Evolutionary conservation across 1,140 invertebrate genomes (phyloP).

Genomic region (Stegodyphus dumicola): DNA sequence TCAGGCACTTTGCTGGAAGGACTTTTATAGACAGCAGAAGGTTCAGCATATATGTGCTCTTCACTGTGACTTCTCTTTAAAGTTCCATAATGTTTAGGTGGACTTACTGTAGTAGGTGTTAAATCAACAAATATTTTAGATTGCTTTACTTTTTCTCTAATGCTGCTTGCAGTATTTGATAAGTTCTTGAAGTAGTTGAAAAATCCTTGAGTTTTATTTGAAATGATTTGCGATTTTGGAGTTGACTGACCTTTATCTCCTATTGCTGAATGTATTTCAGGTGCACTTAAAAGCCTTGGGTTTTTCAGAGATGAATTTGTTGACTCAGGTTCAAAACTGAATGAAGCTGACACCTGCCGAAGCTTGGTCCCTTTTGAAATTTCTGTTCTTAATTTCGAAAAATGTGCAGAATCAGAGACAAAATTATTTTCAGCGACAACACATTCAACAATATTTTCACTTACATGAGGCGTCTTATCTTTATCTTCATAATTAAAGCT

Average conservation of each 20-base stretch:
- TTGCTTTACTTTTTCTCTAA: conserved; percentile 35
- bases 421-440: neutral
- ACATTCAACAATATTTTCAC: too few relatives aligned
- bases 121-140: conserved; percentile 56
- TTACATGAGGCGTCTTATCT: neutral
- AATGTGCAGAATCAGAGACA: neutral
- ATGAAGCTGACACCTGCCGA: neutral
- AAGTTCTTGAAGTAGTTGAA: conserved; percentile 33
- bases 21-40: conserved; percentile 2
- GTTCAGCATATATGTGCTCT: conserved; percentile 61
- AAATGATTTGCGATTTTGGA: neutral
- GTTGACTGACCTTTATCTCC: neutral
- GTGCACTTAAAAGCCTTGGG: neutral
- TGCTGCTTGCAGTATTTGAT: conserved; percentile 15
- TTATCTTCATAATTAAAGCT: conserved; percentile 5
- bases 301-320: neutral
- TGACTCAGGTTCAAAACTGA: neutral
- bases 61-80: conserved; percentile 56
- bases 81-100: conserved; percentile 55
- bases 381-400: neutral
- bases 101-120: conserved; percentile 39
- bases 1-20: neutral
- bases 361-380: neutral
- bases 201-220: conserved; percentile 3
- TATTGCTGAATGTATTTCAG: neutral